Conservation (phyloP, 2,888 invertebrate genomes). For the Lysandra coridon region DNA sequence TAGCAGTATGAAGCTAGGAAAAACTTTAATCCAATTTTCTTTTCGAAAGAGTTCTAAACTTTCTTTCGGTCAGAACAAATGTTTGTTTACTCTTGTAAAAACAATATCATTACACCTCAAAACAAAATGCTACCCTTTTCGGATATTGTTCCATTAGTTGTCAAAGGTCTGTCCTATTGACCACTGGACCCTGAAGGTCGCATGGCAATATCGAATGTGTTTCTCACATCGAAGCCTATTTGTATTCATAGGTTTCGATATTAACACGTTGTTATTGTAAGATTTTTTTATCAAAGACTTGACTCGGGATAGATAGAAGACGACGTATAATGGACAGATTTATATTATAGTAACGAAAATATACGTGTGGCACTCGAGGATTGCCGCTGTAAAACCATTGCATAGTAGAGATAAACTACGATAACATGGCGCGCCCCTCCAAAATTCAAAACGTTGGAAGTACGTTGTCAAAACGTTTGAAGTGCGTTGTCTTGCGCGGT, state of each 20-base stretch:
- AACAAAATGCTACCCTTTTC: not conserved
- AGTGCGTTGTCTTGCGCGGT: too few species aligned
- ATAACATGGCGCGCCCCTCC: too few species aligned
- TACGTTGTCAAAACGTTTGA: too few species aligned
- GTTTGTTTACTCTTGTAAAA: not conserved
- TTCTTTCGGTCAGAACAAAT: not conserved
- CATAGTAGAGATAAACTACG: too few species aligned
- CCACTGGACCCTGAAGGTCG: not conserved
- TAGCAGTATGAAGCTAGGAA: too few species aligned
- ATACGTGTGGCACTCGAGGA: too few species aligned
- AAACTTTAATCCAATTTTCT: too few species aligned
- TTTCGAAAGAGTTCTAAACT: too few species aligned
- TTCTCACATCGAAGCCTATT: not conserved
- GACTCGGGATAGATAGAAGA: not conserved
- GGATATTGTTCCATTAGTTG: not conserved
- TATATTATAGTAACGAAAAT: too few species aligned
- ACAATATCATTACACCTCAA: not conserved
- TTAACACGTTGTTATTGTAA: not conserved
- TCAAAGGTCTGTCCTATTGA: not conserved
- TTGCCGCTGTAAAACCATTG: too few species aligned
- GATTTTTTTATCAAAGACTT: not conserved
- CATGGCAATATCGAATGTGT: slow-evolving; percentile 13
- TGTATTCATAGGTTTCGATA: slow-evolving; percentile 22
- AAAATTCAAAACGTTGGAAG: too few species aligned
- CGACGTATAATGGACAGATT: too few species aligned